Evolutionary conservation across 2,888 invertebrate species (phyloP), one percentile per base, ranked within the genome.

Genomic region (Halocaridina rubra): DNA sequence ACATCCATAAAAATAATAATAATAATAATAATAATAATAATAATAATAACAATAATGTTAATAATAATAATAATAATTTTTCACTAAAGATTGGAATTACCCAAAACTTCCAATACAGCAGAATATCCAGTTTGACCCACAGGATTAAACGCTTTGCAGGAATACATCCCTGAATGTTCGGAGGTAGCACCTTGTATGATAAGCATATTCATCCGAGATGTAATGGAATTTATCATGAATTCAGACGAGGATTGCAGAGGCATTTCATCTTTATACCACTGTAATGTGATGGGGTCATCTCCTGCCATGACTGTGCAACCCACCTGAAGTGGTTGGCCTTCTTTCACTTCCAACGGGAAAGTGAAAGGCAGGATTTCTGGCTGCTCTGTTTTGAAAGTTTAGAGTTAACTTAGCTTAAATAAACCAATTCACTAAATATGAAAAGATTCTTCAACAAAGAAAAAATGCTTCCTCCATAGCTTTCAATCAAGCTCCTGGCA

Each of bases 81-180:
- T n/a, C n/a, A n/a, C n/a, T n/a, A n/a, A n/a, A n/a, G n/a, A n/a
- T n/a, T n/a, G n/a, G n/a, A n/a, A n/a, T 80, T 86, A 89, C 89
- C 89, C 88, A 88, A 88, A 27, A 89, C 89, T 76, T 85, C 84
- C 57, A 89, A 81, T 57, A 84, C 75, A 24, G 89, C 86, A 32
- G 85, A 79, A 46, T 81, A 76, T 30, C 69, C 80, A 29, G 92
- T 91, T 88, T 91, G 90, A 89, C 93, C 94, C 88, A 93, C 93
- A 88, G 91, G 91, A 91, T 94, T 94, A 89, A 91, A 91, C 88
- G 93, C 93, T 78, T 91, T 90, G 90, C 94, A 94, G 88, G 92
- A 92, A 90, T 94, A 95, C 91, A 93, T 93, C 90, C 95, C 95
- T 27, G 89, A 86, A 84, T 90, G 89, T 29, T 87, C 81, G 7